phyloP scores from a whole-genome alignment of 2,888 invertebrate genomes.

The Cyclophora punctaria region DNA sequence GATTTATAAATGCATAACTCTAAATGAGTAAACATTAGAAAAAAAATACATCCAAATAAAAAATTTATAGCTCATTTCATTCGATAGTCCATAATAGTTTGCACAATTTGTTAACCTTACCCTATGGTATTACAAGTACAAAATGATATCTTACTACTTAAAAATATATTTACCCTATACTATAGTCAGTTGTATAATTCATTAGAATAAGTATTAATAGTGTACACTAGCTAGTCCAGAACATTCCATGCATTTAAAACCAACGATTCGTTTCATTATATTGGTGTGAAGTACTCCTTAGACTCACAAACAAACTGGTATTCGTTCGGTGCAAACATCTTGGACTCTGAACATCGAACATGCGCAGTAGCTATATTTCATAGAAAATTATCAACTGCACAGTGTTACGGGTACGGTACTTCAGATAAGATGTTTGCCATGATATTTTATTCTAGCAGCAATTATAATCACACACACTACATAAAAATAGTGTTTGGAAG shows the following conservation, averaged over 20 bases:
- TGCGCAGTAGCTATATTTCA: neutral
- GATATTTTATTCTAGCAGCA: slow-evolving; percentile 10
- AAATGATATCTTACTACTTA: slow-evolving; percentile 70
- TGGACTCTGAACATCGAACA: neutral
- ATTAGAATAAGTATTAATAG: slow-evolving; percentile 52
- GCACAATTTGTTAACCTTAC: slow-evolving; percentile 71
- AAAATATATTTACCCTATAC: slow-evolving; percentile 66
- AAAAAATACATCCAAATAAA: slow-evolving; percentile 68
- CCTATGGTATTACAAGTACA: slow-evolving; percentile 73
- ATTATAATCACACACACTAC: slow-evolving; percentile 44
- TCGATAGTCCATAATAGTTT: slow-evolving; percentile 60
- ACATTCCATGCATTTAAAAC: slow-evolving; percentile 42
- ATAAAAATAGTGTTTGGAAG: slow-evolving; percentile 61
- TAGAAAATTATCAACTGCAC: neutral
- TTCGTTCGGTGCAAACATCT: neutral
- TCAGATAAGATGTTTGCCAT: no score
- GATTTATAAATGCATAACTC: slow-evolving; percentile 73
- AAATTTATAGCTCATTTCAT: slow-evolving; percentile 65
- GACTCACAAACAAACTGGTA: neutral
- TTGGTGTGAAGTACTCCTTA: neutral
- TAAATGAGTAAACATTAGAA: slow-evolving; percentile 68
- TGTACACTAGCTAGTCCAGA: slow-evolving; percentile 47
- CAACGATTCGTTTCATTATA: slow-evolving; percentile 30
- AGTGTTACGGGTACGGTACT: no score
- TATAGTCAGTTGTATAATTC: slow-evolving; percentile 70